These are phyloP conservation scores for Ischnura elegans DNA, from an alignment of 2,888 invertebrate species.

Conservation along the genomic window DNA sequence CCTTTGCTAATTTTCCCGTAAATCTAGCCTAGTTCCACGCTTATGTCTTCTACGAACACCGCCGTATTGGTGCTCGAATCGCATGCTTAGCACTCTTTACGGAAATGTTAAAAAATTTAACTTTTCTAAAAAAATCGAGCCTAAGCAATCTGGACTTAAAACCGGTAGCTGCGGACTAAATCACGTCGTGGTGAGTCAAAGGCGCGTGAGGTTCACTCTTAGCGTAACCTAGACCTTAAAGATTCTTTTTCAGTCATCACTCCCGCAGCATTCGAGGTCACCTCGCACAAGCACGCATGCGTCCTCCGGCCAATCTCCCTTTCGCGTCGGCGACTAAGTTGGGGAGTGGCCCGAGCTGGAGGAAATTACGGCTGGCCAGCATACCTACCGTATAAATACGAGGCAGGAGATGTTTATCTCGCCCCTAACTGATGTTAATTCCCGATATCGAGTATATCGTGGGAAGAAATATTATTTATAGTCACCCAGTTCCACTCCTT, in stretches of 20 bases:
- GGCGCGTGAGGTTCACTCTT: neutral
- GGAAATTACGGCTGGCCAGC: neutral
- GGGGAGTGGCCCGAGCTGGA: neutral
- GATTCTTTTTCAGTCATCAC: neutral
- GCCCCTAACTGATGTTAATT: neutral
- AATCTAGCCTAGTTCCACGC: too few species aligned
- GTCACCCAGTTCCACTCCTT: neutral
- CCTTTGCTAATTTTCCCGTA: too few species aligned
- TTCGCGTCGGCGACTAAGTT: neutral
- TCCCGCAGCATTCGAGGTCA: neutral
- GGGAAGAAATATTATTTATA: neutral
- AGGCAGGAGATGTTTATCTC: neutral
- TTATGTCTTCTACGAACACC: too few species aligned
- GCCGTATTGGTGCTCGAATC: too few species aligned
- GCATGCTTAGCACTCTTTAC: too few species aligned
- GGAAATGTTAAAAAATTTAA: too few species aligned
- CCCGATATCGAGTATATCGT: neutral
- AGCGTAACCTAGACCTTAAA: constrained; percentile 22
- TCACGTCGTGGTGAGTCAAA: neutral
- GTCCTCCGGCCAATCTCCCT: constrained; percentile 14
- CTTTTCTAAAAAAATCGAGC: too few species aligned
- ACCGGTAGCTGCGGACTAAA: neutral
- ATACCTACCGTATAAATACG: neutral
- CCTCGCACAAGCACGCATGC: neutral
- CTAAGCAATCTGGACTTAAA: too few species aligned